These are phyloP conservation scores for Meta bourneti DNA, from an alignment of 2,888 invertebrate genomes.

Conservation along the genomic window DNA sequence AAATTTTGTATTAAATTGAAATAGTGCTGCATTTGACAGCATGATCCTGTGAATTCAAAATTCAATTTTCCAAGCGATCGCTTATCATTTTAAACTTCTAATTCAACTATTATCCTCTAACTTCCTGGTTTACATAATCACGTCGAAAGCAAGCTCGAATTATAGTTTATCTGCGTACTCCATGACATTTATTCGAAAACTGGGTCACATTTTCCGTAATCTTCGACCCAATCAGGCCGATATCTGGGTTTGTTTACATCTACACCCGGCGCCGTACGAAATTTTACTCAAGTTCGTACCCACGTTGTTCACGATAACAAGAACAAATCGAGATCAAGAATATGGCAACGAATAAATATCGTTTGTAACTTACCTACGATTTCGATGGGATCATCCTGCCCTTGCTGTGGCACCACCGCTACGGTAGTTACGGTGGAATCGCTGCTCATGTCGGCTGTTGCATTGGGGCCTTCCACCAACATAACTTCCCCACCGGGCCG, in stretches of 20 bases:
- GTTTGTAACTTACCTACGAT: constrained; percentile 43
- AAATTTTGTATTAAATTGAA: no score
- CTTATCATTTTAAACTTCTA: not conserved
- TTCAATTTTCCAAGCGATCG: no score
- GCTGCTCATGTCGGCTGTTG: constrained; percentile 60
- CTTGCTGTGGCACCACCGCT: constrained; percentile 49
- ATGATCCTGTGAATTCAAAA: no score
- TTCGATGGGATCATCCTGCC: constrained; percentile 54
- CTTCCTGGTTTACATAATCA: not conserved
- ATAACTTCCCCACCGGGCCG: constrained; percentile 47
- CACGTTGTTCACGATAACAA: not conserved
- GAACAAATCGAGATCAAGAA: not conserved
- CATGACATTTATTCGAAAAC: not conserved
- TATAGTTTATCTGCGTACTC: not conserved
- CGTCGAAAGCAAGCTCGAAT: not conserved
- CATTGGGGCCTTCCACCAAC: constrained; percentile 59
- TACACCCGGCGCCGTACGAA: not conserved
- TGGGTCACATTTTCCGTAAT: not conserved
- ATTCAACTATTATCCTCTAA: not conserved
- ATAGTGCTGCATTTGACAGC: no score
- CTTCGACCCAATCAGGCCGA: not conserved
- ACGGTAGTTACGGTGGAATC: constrained; percentile 59
- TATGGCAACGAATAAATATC: not conserved
- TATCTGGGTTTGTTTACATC: constrained; percentile 33
- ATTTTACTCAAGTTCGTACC: not conserved